Evolutionary conservation across 1,140 invertebrate species (phyloP), one percentile per base, ranked within the genome.

Genomic region (Drosophila jambulina): DNA sequence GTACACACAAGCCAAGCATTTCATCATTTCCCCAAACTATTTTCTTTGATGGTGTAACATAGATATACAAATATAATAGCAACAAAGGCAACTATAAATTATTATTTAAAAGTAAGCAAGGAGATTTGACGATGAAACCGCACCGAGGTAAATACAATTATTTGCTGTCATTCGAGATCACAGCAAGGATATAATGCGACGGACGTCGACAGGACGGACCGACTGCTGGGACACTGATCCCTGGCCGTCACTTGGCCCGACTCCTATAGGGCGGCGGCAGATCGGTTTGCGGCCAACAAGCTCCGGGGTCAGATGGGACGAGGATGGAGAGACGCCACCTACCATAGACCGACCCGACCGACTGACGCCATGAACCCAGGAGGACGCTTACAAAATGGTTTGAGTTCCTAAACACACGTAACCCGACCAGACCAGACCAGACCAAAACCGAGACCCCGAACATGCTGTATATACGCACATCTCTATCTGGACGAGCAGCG

Each of bases 11-110:
- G 13, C 46, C 27, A 65, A 60, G 42, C 74, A 74, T 65, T 49
- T 72, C 67, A 87, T 80, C 29, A 80, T 78, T 88, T 81, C 34
- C 40, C 53, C 48, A 64, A 65, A 38, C 63, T 81, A 58, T 77
- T 86, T 87, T 88, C 81, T 72, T 90, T 88, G 85, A 88, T 88
- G 84, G 84, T 88, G 84, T 88, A 88, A 87, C 60, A 87, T 88
- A 88, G 76, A 87, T 87, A 87, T 87, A 87, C 80, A 87, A 83
- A 86, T 78, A 49, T 13, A 75, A 67, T 51, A 61, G 6, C 19
- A 60, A 58, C 45, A 51, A 67, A 62, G 78, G 46, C 32, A 65
- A 56, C 45, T 29, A 13, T 56, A 13, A 62, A 43, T 48, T 54
- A 76, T 48, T 72, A 51, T 36, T 49, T 70, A 0, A 23, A 23